Evolutionary conservation across 1,140 invertebrate genomes (phyloP).

Genomic region (Magallana ariakensis): DNA sequence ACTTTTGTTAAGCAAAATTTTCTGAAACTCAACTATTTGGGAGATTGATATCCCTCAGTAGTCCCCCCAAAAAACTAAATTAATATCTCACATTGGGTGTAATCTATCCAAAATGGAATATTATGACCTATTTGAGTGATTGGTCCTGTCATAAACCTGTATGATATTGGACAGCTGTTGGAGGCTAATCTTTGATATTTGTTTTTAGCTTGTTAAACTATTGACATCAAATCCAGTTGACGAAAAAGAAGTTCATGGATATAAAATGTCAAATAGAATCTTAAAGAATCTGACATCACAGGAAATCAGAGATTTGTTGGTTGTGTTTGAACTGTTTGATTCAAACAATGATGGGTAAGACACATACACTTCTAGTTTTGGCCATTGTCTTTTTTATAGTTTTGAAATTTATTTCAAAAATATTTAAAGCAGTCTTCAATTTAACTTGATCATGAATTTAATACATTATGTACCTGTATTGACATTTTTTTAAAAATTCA

Average conservation of each 20-base stretch:
- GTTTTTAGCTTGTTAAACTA: constrained; percentile 74
- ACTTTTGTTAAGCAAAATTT: too few relatives aligned
- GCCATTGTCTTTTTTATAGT: neutral
- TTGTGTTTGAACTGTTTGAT: constrained; percentile 78
- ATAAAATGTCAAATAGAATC: constrained; percentile 74
- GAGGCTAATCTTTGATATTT: too few relatives aligned
- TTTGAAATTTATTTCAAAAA: too few relatives aligned
- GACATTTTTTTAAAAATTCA: too few relatives aligned
- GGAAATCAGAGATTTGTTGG: constrained; percentile 75
- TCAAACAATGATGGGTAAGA: constrained; percentile 75
- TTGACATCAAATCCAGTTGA: constrained; percentile 73
- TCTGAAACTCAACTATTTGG: too few relatives aligned
- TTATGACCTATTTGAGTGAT: too few relatives aligned
- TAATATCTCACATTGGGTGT: neutral
- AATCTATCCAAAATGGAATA: too few relatives aligned
- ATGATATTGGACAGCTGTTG: too few relatives aligned
- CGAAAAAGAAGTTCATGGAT: constrained; percentile 75
- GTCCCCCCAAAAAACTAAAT: neutral
- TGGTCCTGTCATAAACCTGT: neutral
- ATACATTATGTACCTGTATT: too few relatives aligned
- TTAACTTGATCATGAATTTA: too few relatives aligned
- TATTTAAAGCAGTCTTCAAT: too few relatives aligned
- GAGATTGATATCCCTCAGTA: too few relatives aligned
- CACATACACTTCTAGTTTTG: neutral
- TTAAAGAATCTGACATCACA: constrained; percentile 75